These are phyloP conservation scores for Neoascia interrupta DNA, from an alignment of 2,888 invertebrate genomes.

Conservation along the genomic window DNA sequence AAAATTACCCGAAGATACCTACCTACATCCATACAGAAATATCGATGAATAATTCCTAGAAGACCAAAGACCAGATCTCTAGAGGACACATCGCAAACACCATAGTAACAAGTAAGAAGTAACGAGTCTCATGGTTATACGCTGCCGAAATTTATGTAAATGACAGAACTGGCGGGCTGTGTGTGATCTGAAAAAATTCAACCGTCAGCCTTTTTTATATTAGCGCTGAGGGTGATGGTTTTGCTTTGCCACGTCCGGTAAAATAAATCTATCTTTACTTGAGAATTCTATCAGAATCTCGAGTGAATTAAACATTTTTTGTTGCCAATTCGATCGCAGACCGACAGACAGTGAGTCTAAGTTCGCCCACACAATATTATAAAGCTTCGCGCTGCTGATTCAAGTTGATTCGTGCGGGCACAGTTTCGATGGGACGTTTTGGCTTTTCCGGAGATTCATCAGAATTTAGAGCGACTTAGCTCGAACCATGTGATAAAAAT, in stretches of 20 bases:
- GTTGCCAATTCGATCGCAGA: conserved; percentile 48
- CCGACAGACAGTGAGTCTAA: conserved; percentile 48
- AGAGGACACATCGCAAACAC: conserved; percentile 6
- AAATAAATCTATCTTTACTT: too few relatives aligned
- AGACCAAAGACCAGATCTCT: too few relatives aligned
- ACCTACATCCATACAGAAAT: background rate
- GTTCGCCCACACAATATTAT: conserved; percentile 34
- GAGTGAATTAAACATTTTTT: conserved; percentile 8
- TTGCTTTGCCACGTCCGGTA: too few relatives aligned
- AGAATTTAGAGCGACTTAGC: conserved; percentile 12
- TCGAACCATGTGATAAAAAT: conserved; percentile 1
- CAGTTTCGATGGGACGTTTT: conserved; percentile 24
- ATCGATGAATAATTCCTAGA: conserved; percentile 19
- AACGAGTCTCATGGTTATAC: background rate
- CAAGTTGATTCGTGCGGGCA: conserved; percentile 34
- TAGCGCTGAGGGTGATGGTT: too few relatives aligned
- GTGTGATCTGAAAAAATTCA: too few relatives aligned
- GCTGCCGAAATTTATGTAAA: conserved; percentile 30
- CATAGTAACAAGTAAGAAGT: conserved; percentile 18
- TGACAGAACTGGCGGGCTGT: conserved; percentile 20
- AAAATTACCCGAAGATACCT: too few relatives aligned
- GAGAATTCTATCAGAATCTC: background rate
- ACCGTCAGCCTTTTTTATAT: too few relatives aligned
- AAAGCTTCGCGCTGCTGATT: conserved; percentile 4
- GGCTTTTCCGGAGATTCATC: conserved; percentile 32